Conservation (phyloP, 2,797 vertebrate species). For the Dryobates pubescens region DNA sequence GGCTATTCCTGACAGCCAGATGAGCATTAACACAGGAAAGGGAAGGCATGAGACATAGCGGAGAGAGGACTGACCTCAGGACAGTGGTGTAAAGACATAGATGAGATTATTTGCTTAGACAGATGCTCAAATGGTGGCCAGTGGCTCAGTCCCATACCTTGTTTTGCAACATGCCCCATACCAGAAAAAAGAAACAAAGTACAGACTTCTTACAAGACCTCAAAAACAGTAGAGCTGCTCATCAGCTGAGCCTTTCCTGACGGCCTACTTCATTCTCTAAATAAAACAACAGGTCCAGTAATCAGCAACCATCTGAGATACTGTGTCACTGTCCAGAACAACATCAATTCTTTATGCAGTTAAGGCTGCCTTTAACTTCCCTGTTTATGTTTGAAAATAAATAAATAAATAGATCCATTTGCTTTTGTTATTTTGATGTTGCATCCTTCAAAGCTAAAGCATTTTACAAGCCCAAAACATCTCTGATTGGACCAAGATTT, state of each 20-base stretch:
- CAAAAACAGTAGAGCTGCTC: background rate
- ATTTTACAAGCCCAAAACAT: background rate
- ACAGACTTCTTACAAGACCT: background rate
- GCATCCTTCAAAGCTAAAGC: background rate
- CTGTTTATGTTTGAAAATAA: background rate
- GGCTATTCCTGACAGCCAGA: background rate
- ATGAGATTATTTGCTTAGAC: background rate
- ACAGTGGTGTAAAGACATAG: accelerated
- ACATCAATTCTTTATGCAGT: background rate
- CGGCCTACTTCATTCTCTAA: slow-evolving; percentile 14
- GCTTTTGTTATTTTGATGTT: background rate
- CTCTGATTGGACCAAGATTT: background rate
- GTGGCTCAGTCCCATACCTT: background rate
- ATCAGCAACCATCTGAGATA: background rate
- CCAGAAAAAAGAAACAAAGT: background rate
- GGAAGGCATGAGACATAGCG: background rate
- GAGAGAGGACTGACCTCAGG: background rate
- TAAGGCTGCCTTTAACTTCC: background rate
- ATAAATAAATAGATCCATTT: background rate
- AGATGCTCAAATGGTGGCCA: background rate
- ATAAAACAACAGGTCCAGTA: slow-evolving; percentile 7
- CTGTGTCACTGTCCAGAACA: background rate
- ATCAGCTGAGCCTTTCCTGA: background rate
- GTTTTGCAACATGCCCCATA: background rate
- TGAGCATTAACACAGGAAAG: background rate